Evolutionary conservation across 2,113 vertebrate genomes (phyloP).

Genomic region (Manacus vitellinus): DNA sequence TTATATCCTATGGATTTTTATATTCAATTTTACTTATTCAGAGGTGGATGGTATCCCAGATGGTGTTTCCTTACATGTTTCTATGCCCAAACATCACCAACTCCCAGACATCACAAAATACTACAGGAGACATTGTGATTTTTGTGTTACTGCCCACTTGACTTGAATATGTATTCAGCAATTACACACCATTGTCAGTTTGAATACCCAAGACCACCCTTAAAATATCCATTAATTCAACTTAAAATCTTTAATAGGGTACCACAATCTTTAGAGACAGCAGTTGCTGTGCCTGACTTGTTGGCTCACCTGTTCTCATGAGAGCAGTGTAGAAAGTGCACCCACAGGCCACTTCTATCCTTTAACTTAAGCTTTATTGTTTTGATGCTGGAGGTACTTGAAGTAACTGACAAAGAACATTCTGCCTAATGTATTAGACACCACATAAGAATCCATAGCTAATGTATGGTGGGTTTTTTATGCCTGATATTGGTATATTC

Average conservation of each 20-base stretch:
- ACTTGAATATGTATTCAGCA: background rate
- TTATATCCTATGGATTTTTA: background rate
- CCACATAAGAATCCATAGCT: background rate
- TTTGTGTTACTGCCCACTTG: background rate
- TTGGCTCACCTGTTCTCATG: accelerated
- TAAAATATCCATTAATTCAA: background rate
- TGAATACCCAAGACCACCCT: background rate
- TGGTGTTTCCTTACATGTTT: background rate
- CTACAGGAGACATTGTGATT: background rate
- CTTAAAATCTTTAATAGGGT: background rate
- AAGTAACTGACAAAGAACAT: background rate
- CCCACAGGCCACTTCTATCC: background rate
- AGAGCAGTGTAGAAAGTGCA: background rate
- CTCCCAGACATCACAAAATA: background rate
- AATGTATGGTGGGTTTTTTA: background rate
- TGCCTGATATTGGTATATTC: background rate
- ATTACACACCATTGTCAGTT: background rate
- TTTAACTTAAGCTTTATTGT: background rate
- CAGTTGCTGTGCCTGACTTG: background rate
- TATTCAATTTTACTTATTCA: background rate
- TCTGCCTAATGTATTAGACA: background rate
- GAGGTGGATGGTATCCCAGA: background rate
- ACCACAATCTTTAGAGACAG: background rate
- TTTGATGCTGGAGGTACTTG: background rate
- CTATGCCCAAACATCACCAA: background rate